These are phyloP conservation scores for Grammomys surdaster DNA, from an alignment of 2,113 vertebrate species.

Conservation along the genomic window DNA sequence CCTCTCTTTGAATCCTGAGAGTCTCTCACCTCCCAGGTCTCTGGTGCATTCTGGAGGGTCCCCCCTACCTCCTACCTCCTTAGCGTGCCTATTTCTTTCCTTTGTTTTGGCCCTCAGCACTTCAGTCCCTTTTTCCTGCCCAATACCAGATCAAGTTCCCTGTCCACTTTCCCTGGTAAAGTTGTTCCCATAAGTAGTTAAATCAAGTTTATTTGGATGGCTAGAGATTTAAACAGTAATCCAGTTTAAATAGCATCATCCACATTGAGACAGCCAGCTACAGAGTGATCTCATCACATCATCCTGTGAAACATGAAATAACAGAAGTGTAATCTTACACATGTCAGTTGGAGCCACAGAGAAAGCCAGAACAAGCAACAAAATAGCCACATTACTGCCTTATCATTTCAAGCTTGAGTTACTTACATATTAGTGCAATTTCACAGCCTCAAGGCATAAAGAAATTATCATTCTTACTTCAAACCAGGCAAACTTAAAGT, in stretches of 20 bases:
- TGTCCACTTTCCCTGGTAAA: not conserved
- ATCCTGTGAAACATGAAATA: not conserved
- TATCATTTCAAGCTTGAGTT: not conserved
- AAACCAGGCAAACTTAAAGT: constrained; percentile 6
- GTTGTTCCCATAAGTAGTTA: constrained; percentile 48
- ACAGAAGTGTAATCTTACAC: not conserved
- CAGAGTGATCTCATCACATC: not conserved
- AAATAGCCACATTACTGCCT: not conserved
- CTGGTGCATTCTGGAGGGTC: too few relatives aligned
- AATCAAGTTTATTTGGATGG: not conserved
- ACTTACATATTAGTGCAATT: not conserved
- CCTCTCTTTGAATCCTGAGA: too few relatives aligned
- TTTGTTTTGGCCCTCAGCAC: too few relatives aligned
- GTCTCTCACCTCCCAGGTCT: too few relatives aligned
- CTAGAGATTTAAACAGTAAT: not conserved
- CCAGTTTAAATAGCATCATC: not conserved
- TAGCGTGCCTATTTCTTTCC: too few relatives aligned
- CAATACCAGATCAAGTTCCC: too few relatives aligned
- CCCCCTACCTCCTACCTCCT: too few relatives aligned
- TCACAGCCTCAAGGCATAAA: not conserved
- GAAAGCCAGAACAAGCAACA: not conserved
- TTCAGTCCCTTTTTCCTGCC: too few relatives aligned
- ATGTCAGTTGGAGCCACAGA: not conserved
- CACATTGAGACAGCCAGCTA: constrained; percentile 26
- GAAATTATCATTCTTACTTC: not conserved